These are phyloP conservation scores for Drosophila recens DNA, from an alignment of 2,888 invertebrate species.

Conservation along the genomic window DNA sequence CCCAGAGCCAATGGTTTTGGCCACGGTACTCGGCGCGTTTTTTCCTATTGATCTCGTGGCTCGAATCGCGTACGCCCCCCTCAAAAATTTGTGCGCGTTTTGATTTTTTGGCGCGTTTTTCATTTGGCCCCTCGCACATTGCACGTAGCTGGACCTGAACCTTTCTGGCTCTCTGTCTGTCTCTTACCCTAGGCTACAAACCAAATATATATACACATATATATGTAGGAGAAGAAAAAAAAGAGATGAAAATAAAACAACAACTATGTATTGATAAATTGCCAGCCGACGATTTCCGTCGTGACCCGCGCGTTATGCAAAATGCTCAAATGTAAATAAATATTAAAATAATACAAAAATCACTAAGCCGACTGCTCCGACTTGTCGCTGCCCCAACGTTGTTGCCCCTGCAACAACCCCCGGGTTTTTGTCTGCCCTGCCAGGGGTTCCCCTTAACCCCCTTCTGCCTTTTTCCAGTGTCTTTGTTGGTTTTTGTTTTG, in stretches of 20 bases:
- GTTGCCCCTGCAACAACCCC: not conserved
- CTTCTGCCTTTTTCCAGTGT: not conserved
- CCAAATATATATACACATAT: conserved; percentile 8
- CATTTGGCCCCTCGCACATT: conserved; percentile 60
- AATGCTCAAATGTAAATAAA: conserved; percentile 80
- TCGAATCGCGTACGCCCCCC: conserved; percentile 56
- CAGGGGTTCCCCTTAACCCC: not conserved
- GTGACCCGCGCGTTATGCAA: conserved; percentile 84
- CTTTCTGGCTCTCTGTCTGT: conserved; percentile 53
- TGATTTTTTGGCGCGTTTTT: conserved; percentile 78
- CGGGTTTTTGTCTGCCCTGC: not conserved
- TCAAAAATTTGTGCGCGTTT: conserved; percentile 71
- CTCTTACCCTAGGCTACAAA: conserved; percentile 56
- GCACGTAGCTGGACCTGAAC: conserved; percentile 60
- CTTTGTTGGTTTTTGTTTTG: conserved; percentile 50
- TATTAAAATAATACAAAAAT: conserved; percentile 80
- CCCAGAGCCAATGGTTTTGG: conserved; percentile 46
- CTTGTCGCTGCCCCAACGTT: conserved; percentile 6
- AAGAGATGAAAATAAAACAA: conserved; percentile 37
- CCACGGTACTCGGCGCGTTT: conserved; percentile 40
- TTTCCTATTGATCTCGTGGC: conserved; percentile 67
- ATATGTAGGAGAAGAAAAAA: conserved; percentile 1
- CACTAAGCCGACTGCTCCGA: conserved; percentile 57
- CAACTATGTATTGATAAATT: conserved; percentile 83
- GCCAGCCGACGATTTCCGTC: conserved; percentile 84